These are phyloP conservation scores for Festucalex cinctus DNA, from an alignment of 2,113 vertebrate genomes.

Conservation along the genomic window DNA sequence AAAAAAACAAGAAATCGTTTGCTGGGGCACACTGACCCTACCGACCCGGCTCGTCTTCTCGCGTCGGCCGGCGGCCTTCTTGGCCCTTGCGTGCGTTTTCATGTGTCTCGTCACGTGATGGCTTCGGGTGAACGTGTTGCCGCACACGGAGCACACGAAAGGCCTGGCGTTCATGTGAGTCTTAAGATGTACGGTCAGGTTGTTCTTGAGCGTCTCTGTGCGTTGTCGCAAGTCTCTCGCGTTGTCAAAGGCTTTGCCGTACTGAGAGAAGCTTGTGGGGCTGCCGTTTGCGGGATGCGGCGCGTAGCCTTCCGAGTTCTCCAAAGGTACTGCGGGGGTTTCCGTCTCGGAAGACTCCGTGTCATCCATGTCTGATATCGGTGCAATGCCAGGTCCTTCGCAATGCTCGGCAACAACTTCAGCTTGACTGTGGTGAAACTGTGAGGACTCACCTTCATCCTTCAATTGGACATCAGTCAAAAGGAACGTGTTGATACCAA, in stretches of 20 bases:
- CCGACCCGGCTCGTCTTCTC: neutral
- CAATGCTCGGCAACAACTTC: neutral
- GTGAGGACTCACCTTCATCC: neutral
- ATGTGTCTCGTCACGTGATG: constrained; percentile 1
- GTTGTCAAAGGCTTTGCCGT: neutral
- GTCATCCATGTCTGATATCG: neutral
- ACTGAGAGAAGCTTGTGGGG: neutral
- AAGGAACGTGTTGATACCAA: neutral
- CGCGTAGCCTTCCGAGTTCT: too few relatives aligned
- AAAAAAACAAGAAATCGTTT: neutral
- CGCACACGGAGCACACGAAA: constrained; percentile 1
- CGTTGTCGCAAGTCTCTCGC: too few relatives aligned
- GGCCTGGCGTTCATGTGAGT: too few relatives aligned
- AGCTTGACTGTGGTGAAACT: neutral
- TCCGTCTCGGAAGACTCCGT: neutral
- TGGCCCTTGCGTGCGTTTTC: neutral
- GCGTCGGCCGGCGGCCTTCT: neutral
- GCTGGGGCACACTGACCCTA: neutral
- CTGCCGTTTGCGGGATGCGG: neutral
- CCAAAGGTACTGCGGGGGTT: neutral
- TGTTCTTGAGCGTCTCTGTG: neutral
- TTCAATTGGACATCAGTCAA: neutral
- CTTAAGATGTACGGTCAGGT: too few relatives aligned
- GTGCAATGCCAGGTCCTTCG: neutral
- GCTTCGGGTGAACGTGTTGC: neutral